Percentiles rank a stretch among this genome's conserved stretches.
These are phyloP conservation scores for Elegia similella DNA, from an alignment of 2,888 invertebrate species.

Conservation along the genomic window DNA sequence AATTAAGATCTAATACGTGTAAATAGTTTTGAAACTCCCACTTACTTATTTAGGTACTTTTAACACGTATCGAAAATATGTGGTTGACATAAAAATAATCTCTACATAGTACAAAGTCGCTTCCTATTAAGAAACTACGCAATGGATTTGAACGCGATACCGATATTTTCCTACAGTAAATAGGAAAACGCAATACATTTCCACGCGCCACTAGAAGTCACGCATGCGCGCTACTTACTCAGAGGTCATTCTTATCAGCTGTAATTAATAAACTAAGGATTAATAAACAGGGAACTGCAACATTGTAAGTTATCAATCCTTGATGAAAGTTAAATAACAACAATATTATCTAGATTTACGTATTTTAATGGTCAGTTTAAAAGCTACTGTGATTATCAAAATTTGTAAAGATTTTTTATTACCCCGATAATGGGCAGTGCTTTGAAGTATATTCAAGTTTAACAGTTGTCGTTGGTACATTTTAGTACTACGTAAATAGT, in stretches of 20 bases:
- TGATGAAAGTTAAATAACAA: neutral
- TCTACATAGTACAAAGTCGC: too few species aligned
- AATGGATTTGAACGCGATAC: too few species aligned
- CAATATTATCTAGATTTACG: neutral
- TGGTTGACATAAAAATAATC: too few species aligned
- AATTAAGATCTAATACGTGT: too few species aligned
- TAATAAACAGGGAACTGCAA: neutral
- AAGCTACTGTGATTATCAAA: neutral
- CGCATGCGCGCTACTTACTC: neutral
- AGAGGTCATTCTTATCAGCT: neutral
- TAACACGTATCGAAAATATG: too few species aligned
- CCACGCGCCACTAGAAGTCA: neutral
- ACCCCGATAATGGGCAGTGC: too few species aligned
- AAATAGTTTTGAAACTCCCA: too few species aligned
- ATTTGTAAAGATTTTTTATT: neutral
- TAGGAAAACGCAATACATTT: neutral
- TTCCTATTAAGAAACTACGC: too few species aligned
- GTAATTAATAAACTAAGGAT: neutral
- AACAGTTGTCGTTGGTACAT: too few species aligned
- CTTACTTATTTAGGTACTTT: too few species aligned
- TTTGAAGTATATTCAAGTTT: too few species aligned
- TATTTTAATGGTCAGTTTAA: neutral
- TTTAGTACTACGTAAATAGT: too few species aligned
- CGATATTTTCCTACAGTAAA: neutral
- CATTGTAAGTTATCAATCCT: neutral